Conservation (phyloP, 2,113 vertebrate genomes). For the Irena cyanogastra region DNA sequence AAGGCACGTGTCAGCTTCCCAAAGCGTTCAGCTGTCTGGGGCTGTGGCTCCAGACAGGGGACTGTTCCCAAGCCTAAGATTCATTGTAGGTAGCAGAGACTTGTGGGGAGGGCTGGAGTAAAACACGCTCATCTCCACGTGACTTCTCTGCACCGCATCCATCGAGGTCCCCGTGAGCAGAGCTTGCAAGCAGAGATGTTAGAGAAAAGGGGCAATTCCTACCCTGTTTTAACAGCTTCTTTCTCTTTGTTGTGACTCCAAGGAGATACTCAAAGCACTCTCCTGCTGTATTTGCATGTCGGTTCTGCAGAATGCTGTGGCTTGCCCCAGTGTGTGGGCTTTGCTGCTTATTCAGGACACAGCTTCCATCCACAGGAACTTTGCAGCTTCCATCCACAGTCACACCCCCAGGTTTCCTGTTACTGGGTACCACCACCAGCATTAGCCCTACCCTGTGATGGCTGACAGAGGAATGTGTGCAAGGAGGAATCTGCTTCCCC, state of each 20-base stretch:
- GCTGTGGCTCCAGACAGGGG: not conserved
- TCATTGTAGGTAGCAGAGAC: slow-evolving; percentile 10
- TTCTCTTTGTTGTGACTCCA: not conserved
- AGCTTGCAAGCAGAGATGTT: not conserved
- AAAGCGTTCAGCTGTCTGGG: slow-evolving; percentile 43
- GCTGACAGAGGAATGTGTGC: not conserved
- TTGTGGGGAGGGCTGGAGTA: not conserved
- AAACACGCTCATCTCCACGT: not conserved
- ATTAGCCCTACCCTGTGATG: not conserved
- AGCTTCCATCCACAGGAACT: not conserved
- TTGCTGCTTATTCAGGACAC: not conserved
- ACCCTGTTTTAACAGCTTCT: not conserved
- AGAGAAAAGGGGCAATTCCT: not conserved
- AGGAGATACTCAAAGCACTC: not conserved
- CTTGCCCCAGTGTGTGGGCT: not conserved
- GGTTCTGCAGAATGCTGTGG: not conserved
- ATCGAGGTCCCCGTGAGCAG: not conserved
- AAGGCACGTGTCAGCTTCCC: slow-evolving; percentile 19
- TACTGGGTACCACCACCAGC: not conserved
- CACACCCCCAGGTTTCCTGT: not conserved
- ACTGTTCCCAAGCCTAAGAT: slow-evolving; percentile 16
- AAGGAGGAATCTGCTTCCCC: not conserved
- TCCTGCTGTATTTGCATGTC: not conserved
- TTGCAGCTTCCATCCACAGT: not conserved
- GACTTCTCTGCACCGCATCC: not conserved